These are phyloP conservation scores for Zosterops hypoxanthus DNA, from an alignment of 2,113 vertebrate species.

Conservation along the genomic window DNA sequence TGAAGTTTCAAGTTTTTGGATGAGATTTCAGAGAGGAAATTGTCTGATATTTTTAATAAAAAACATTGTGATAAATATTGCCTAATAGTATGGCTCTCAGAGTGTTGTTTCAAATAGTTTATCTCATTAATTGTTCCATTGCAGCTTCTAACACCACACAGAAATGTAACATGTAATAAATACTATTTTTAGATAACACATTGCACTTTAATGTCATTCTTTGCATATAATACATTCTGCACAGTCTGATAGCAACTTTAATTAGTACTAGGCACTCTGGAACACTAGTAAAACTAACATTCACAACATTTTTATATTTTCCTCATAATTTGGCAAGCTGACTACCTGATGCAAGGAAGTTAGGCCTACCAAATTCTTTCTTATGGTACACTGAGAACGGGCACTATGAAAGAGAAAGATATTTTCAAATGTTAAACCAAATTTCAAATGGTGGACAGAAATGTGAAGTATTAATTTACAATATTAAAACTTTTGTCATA, in stretches of 20 bases:
- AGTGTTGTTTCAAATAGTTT: not conserved
- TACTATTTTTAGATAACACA: not conserved
- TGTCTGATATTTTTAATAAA: not conserved
- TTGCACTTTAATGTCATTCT: not conserved
- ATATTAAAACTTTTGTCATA: not conserved
- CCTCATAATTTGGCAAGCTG: not conserved
- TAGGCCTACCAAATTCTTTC: not conserved
- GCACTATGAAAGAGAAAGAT: not conserved
- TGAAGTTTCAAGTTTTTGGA: not conserved
- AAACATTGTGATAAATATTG: not conserved
- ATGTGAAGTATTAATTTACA: not conserved
- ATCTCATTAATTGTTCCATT: not conserved
- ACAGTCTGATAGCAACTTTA: not conserved
- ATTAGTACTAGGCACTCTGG: not conserved
- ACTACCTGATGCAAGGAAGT: not conserved
- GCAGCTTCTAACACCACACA: not conserved
- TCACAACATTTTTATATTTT: not conserved
- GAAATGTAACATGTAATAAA: not conserved
- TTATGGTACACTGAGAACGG: not conserved
- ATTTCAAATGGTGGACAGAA: not conserved
- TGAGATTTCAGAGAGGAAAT: not conserved
- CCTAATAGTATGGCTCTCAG: not conserved
- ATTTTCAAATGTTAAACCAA: not conserved
- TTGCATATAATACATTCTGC: not conserved
- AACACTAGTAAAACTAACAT: not conserved